Evolutionary conservation across 2,113 vertebrate species (phyloP).

Genomic region (Hemibagrus wyckioides): DNA sequence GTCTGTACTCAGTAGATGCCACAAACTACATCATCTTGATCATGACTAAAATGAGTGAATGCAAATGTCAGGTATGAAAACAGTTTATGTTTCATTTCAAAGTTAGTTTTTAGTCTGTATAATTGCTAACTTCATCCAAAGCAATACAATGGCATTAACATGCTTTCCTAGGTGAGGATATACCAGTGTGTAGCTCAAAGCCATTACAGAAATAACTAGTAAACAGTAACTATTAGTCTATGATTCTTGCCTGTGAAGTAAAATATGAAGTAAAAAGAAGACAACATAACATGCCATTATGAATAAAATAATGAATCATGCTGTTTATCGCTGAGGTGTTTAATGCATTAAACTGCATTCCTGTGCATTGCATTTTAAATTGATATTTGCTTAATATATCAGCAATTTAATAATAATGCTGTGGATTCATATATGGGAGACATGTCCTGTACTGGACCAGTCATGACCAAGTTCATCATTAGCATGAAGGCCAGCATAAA

Average conservation of each 20-base stretch:
- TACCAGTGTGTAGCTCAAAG: not conserved
- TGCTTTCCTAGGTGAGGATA: not conserved
- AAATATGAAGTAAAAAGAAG: not conserved
- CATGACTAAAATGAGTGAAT: not conserved
- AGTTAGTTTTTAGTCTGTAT: not conserved
- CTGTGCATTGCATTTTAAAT: not conserved
- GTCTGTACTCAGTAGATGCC: not conserved
- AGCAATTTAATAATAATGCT: not conserved
- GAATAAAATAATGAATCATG: not conserved
- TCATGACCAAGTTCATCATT: too few relatives aligned
- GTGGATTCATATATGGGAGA: not conserved
- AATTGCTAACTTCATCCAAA: not conserved
- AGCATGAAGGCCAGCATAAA: not conserved
- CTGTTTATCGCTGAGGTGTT: not conserved
- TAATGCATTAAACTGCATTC: not conserved
- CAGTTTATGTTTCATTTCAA: not conserved
- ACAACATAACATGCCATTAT: not conserved
- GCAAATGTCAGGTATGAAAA: not conserved
- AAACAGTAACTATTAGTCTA: not conserved
- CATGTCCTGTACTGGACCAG: not conserved
- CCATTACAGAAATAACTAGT: not conserved
- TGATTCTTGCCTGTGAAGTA: not conserved
- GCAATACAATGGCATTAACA: not conserved
- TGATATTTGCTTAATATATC: not conserved
- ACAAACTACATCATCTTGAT: not conserved